Evolutionary conservation across 2,113 vertebrate genomes (phyloP), one percentile per base, ranked within the genome.

Genomic region (Riparia riparia): DNA sequence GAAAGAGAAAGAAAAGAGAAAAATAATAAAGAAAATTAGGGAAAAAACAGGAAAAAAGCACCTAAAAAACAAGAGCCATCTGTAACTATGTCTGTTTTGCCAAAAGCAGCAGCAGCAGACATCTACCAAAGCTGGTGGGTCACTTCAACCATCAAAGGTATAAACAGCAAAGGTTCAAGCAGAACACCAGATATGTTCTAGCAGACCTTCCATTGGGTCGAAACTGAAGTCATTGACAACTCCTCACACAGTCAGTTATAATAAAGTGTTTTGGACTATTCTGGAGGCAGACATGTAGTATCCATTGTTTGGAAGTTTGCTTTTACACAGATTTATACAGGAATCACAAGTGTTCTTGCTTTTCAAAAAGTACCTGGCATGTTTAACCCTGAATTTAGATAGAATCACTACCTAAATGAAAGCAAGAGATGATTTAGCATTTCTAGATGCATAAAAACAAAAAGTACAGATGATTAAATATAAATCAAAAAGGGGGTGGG

Each of bases 51-150:
- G 34, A 72, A 68, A 83, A 29, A 56, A 51, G n/a, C 8, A 61
- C 16, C 5, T 0, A 7, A 14, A 39, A 83, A n/a, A 1, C 24
- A 26, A 3, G 7, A 10, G 2, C 4, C 25, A 79, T 21, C 20
- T 60, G 26, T 45, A 90, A 7, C 10, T 39, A 22, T 24, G 17
- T 14, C 56, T 29, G 10, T 51, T 32, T 29, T 10, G 29, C 19
- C 51, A 66, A 41, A 64, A 26, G 34, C 49, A 73, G 21, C 7
- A 78, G 65, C 4, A 69, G 34, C 22, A 77, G 17, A 17, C 0
- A 2, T 12, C 34, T 39, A 1, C 17, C 21, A 37, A 54, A 78
- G 37, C 47, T 70, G 19, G 15, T 28, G 58, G 42, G 51, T 58
- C 44, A 54, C 56, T 63, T 14, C 29, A 68, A 12, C 18, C 31